Percentiles rank a stretch among this genome's conserved stretches.
These are phyloP conservation scores for Porphyrio hochstetteri DNA, from an alignment of 2,113 vertebrate species.

Conservation along the genomic window DNA sequence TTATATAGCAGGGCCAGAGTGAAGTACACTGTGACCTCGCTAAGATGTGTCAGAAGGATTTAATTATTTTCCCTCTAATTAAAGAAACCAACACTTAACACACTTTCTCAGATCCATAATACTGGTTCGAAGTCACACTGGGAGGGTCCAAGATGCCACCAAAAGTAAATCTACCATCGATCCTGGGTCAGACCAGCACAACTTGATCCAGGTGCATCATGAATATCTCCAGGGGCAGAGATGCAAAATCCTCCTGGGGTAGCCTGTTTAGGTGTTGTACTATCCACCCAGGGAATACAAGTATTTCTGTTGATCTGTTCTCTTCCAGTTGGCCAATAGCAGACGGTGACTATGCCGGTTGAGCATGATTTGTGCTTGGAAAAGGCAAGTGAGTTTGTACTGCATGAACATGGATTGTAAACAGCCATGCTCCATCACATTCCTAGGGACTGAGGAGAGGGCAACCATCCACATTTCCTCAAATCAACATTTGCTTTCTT, in stretches of 20 bases:
- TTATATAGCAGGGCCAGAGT: not conserved
- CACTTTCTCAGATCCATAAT: not conserved
- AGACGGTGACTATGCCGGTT: not conserved
- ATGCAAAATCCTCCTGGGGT: not conserved
- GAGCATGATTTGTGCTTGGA: not conserved
- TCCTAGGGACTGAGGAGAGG: not conserved
- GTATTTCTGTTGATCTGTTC: fast-evolving
- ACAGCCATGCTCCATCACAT: not conserved
- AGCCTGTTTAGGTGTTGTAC: not conserved
- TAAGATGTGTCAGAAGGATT: fast-evolving
- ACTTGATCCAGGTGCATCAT: not conserved
- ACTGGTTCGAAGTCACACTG: not conserved
- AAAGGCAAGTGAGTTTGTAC: not conserved
- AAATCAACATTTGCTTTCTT: not conserved
- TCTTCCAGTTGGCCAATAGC: not conserved
- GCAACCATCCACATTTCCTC: not conserved
- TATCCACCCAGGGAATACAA: not conserved
- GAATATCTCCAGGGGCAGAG: not conserved
- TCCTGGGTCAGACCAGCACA: not conserved
- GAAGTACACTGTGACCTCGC: fast-evolving
- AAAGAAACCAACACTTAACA: not conserved
- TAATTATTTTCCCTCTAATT: not conserved
- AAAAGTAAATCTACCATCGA: fast-evolving
- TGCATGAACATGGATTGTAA: not conserved
- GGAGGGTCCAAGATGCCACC: not conserved